Base-by-base conservation (phyloP, 2,797 vertebrate species). In the Valencia hispanica region DNA sequence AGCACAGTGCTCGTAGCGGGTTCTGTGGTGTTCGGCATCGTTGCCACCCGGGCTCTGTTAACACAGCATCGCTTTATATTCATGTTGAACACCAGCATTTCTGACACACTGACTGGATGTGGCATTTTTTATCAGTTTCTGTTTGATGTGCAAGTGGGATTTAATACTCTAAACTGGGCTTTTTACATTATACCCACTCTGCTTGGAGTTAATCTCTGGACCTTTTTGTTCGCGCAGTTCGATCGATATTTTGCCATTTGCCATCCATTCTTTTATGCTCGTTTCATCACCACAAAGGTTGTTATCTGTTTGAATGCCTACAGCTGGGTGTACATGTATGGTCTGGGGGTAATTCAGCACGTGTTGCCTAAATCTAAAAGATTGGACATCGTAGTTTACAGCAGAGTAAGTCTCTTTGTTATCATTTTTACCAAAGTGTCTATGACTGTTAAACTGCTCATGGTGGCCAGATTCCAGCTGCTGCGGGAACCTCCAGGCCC, bases 11-110 rank as follows among this genome's bases (percentile, higher is more conserved):
- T 88, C 0, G 71, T 94, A 1, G 92, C 89, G 11, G 90, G 89
- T 0, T 88, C 90, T 0, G 93, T 93, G 27, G 81, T 86, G 0
- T 48, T 83, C 1, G 87, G 85, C 1, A 91, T 94, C 27, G 8
- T 84, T 36, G 63, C 63, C 65, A 93, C 89, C 0, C 68, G 73
- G 0, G 69, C 84, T 7, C 89, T 92, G n/a, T 82, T 80, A 12
- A 32, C 30, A 9, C 92, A 92, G 75, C 92, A 91, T 78, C 86
- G 93, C 30, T 94, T 94, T 14, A 77, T 94, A 50, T 95, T 93
- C 51, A 94, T 94, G 91, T 61, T 94, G 41, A 95, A 94, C 86
- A 94, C 93, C 25, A 93, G 92, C 84, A 81, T 85, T 0, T 84
- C 66, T 36, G 84, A 88, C 20, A 81, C 80, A 0, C 0, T 83